Evolutionary conservation across 2,797 vertebrate genomes (phyloP).

Genomic region (Lithobates sylvaticus): DNA sequence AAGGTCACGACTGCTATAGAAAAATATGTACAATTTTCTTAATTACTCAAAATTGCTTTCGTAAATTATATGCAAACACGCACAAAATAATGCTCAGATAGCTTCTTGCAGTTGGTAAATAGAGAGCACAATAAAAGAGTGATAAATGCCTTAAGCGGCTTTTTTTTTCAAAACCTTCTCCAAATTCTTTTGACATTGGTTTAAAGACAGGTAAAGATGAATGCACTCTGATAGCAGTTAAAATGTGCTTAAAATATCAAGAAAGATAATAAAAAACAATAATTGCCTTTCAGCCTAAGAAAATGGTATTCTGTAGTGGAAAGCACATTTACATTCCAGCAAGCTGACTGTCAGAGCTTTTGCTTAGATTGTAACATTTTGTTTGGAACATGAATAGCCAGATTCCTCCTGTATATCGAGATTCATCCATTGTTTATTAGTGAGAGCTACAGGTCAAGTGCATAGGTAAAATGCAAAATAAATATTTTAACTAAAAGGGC

Average conservation of each 20-base stretch:
- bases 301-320: neutral
- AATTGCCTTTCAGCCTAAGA: neutral
- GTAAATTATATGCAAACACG: neutral
- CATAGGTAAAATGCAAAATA: slow-evolving; percentile 46
- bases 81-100: neutral
- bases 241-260: neutral
- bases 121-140: neutral
- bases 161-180: neutral
- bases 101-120: neutral
- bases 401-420: slow-evolving; percentile 24
- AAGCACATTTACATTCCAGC: slow-evolving; percentile 18
- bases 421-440: slow-evolving; percentile 49
- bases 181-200: neutral
- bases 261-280: neutral
- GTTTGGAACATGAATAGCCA: slow-evolving; percentile 36
- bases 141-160: neutral
- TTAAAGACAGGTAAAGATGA: neutral
- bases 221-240: neutral
- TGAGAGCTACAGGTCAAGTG: slow-evolving; percentile 41
- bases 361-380: slow-evolving; percentile 14
- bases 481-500: slow-evolving; percentile 25
- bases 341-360: slow-evolving; percentile 1
- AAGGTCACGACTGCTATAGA: neutral
- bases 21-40: neutral
- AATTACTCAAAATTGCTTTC: neutral